These are phyloP conservation scores for Seriola rivoliana DNA, from an alignment of 2,113 vertebrate species.

Conservation along the genomic window DNA sequence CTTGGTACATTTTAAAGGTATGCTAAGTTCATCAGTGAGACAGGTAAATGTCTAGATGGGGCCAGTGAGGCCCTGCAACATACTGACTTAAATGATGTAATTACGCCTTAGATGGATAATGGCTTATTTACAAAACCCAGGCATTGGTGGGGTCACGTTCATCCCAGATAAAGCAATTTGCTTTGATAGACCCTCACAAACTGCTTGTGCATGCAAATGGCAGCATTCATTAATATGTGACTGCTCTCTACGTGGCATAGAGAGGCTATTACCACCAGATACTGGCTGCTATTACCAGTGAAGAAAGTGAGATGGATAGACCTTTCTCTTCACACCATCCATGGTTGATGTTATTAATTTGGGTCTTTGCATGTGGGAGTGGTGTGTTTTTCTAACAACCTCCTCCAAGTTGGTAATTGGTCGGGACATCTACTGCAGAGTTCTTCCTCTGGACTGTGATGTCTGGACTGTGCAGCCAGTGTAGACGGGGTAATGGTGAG, in stretches of 20 bases:
- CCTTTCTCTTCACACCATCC: conserved; percentile 49
- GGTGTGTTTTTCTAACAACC: conserved; percentile 61
- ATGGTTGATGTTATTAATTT: conserved; percentile 68
- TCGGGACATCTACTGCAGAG: conserved; percentile 28
- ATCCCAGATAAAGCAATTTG: conserved; percentile 77
- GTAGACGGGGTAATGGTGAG: conserved; percentile 7
- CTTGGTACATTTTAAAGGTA: conserved; percentile 13
- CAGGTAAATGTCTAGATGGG: conserved; percentile 35
- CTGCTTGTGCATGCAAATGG: conserved; percentile 76
- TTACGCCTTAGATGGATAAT: conserved; percentile 75
- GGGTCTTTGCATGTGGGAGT: conserved; percentile 59
- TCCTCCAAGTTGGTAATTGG: conserved; percentile 65
- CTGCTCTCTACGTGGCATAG: conserved; percentile 51
- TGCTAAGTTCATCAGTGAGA: conserved; percentile 54
- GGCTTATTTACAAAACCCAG: conserved; percentile 79
- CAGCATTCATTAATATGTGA: conserved; percentile 72
- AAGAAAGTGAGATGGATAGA: conserved; percentile 67
- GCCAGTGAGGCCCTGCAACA: conserved; percentile 35
- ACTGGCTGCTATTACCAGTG: conserved; percentile 63
- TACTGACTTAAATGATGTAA: conserved; percentile 69
- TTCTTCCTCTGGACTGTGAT: conserved; percentile 17
- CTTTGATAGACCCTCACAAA: conserved; percentile 74
- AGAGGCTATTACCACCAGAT: conserved; percentile 68
- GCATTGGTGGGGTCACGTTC: conserved; percentile 64
- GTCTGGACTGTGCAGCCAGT: conserved; percentile 28